These are phyloP conservation scores for Nesidiocoris tenuis DNA, from an alignment of 2,888 invertebrate genomes.

Conservation along the genomic window DNA sequence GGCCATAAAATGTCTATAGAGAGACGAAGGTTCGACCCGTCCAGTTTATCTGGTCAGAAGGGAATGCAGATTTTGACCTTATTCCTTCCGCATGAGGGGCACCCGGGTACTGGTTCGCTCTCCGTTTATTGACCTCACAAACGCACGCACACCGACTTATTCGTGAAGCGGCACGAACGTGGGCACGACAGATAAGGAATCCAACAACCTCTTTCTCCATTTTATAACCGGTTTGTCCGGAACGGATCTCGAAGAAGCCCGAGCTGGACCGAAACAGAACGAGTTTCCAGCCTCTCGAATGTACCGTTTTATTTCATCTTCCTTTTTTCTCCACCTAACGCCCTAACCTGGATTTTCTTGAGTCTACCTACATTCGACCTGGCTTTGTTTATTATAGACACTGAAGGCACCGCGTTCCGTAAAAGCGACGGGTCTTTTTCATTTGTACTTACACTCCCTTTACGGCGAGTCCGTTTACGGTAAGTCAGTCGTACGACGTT, in stretches of 20 bases:
- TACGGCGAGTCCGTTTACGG: too few species aligned
- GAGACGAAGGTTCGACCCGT: too few species aligned
- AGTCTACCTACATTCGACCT: not conserved
- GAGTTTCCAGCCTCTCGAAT: not conserved
- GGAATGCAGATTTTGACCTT: slow-evolving; percentile 31
- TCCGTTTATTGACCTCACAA: slow-evolving; percentile 24
- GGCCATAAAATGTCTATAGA: too few species aligned
- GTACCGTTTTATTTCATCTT: not conserved
- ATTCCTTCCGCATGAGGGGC: slow-evolving; percentile 1
- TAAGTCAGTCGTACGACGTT: not conserved
- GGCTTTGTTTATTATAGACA: not conserved
- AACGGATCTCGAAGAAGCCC: not conserved
- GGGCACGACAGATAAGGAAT: not conserved
- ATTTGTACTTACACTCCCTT: not conserved
- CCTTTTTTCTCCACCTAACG: not conserved
- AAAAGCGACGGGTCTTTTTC: not conserved
- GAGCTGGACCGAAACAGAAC: not conserved
- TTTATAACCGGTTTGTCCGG: not conserved
- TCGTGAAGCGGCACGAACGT: not conserved
- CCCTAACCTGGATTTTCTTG: not conserved
- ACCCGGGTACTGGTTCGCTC: slow-evolving; percentile 23
- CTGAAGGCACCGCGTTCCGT: not conserved
- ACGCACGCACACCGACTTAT: not conserved
- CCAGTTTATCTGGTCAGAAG: not conserved
- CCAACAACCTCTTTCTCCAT: not conserved